Conservation (phyloP, 1,140 invertebrate genomes). For the Cotesia chilonis region DNA sequence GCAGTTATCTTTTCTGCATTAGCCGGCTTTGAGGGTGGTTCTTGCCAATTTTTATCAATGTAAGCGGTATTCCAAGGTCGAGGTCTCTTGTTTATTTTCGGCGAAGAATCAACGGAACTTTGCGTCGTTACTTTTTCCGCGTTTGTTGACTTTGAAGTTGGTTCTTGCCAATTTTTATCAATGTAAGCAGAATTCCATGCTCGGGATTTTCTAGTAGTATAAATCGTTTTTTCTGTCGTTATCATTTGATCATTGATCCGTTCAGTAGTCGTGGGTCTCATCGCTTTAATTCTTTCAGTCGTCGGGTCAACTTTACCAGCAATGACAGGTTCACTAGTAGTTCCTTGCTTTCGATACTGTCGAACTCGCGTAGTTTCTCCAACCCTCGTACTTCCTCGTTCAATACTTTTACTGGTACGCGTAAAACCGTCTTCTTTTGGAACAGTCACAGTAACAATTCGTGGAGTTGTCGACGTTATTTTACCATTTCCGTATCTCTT, state of each 20-base stretch:
- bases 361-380: constrained; percentile 15
- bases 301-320: neutral
- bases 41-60: constrained; percentile 37
- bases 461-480: constrained; percentile 9
- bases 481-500: constrained; percentile 23
- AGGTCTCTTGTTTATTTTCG: constrained; percentile 5
- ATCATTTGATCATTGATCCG: neutral
- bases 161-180: constrained; percentile 40
- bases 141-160: constrained; percentile 13
- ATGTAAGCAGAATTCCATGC: constrained; percentile 37
- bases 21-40: constrained; percentile 17
- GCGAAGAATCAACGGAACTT: neutral
- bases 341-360: constrained; percentile 1
- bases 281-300: neutral
- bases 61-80: constrained; percentile 28
- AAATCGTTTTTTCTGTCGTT: neutral
- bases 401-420: constrained; percentile 28
- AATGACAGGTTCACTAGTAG: neutral
- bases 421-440: constrained; percentile 21
- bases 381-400: constrained; percentile 14
- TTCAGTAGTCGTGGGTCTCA: neutral
- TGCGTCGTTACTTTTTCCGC: neutral
- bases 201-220: neutral
- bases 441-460: neutral
- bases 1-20: neutral